These are phyloP conservation scores for Cantharis rustica DNA, from an alignment of 2,888 invertebrate genomes.

Conservation along the genomic window DNA sequence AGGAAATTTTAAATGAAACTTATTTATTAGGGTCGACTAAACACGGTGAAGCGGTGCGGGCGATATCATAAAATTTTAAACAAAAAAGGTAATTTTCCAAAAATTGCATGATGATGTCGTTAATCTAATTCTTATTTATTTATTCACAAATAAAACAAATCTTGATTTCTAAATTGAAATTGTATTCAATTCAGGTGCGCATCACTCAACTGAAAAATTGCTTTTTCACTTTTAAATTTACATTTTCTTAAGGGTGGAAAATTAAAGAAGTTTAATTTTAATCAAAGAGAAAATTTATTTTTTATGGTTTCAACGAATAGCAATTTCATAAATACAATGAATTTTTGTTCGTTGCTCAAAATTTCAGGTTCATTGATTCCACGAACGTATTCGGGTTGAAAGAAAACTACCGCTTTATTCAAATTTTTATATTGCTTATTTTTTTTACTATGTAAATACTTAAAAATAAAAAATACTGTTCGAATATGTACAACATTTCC, in stretches of 20 bases:
- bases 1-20: neutral
- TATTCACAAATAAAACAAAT: neutral
- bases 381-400: no score
- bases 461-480: no score
- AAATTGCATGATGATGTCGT: neutral
- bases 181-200: neutral
- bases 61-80: neutral
- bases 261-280: neutral
- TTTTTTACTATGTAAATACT: no score
- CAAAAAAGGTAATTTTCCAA: neutral
- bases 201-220: neutral
- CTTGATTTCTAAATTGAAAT: neutral
- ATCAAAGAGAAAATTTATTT: neutral
- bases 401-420: no score
- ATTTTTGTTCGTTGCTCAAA: no score
- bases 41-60: neutral
- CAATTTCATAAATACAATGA: no score
- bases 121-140: neutral
- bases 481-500: no score
- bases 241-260: neutral
- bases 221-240: neutral
- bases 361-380: no score
- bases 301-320: no score
- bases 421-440: no score
- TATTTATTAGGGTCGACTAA: neutral